Evolutionary conservation across 2,888 invertebrate species (phyloP).

Genomic region (Amblyjoppa fuscipennis): DNA sequence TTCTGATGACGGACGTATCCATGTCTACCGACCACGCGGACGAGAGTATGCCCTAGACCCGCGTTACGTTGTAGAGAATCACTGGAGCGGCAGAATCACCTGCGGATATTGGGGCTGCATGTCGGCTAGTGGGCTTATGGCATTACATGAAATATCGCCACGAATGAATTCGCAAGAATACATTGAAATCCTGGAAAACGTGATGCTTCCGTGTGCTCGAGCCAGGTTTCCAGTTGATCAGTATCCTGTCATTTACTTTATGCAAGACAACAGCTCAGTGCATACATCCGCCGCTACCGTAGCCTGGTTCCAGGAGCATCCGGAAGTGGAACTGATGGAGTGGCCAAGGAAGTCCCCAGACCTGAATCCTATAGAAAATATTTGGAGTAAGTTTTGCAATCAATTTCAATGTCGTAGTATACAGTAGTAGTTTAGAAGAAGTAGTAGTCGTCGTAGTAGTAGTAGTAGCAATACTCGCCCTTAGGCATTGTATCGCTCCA

Average conservation of each 20-base stretch:
- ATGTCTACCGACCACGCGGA: too few relatives aligned
- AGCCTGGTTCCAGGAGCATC: slow-evolving; percentile 64
- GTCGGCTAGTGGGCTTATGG: too few relatives aligned
- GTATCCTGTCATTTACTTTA: slow-evolving; percentile 40
- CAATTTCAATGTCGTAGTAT: too few relatives aligned
- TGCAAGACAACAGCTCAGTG: slow-evolving; percentile 68
- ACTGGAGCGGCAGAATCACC: too few relatives aligned
- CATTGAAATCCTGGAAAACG: slow-evolving; percentile 54
- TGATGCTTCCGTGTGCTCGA: slow-evolving; percentile 56
- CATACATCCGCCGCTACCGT: slow-evolving; percentile 55
- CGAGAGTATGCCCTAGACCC: too few relatives aligned
- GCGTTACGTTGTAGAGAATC: slow-evolving; percentile 35
- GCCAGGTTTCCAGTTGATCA: slow-evolving; percentile 45
- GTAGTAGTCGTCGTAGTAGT: background rate
- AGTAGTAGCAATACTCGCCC: too few relatives aligned
- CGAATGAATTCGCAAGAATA: slow-evolving; percentile 52
- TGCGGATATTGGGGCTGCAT: too few relatives aligned
- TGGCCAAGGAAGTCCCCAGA: slow-evolving; percentile 69
- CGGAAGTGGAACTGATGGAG: slow-evolving; percentile 51
- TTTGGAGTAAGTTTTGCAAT: slow-evolving; percentile 64
- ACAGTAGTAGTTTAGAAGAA: too few relatives aligned
- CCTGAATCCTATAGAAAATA: slow-evolving; percentile 70
- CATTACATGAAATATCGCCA: too few relatives aligned
- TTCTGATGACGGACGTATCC: too few relatives aligned
- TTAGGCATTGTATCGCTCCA: too few relatives aligned